Base-by-base conservation (phyloP, 2,888 invertebrate species). In the Molanna angustata region DNA sequence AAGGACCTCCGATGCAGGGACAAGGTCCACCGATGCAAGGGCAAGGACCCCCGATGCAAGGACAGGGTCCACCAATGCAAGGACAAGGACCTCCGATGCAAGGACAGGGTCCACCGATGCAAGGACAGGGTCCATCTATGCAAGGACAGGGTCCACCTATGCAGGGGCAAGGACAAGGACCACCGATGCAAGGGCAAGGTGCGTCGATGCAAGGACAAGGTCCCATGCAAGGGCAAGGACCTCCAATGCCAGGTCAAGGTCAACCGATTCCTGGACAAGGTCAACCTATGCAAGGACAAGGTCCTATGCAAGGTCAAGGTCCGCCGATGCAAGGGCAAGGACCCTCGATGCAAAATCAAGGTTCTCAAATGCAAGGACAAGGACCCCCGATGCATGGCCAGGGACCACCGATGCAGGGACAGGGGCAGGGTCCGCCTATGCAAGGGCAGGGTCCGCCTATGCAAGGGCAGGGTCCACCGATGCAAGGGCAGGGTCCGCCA, bases 361-460 rank as follows among this genome's bases (percentile, higher is more conserved):
- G 14, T 63, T 0, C 73, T 69, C 0, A 48, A 48, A 16, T 54
- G 56, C 48, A 49, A 16, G 32, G 50, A 51, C 75, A 73, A 57
- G 71, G 71, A 35, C 70, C 73, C 0, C 64, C 74, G 1, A 48
- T 54, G 49, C 56, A 55, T 17, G 47, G 42, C n/a, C 60, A 55
- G 35, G 53, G 57, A 1, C 42, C 52, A n/a, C 49, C 52, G 11
- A 21, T 41, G 35, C 57, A 53, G 6, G 56, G 50, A 1, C 58
- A 58, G 22, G 53, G 74, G 0, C 71, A 75, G 3, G 33, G 48
- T 2, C 73, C 73, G 13, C 73, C 73, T 54, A 69, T 65, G 1
- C 70, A 71, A 21, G 66, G 63, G 1, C 54, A 55, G 22, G 56
- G 56, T 1, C 53, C 49, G 11, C 48, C 49, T 4, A 42, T 45